Base-by-base conservation (phyloP, 1,140 invertebrate genomes). In the Tetramorium simillimum region DNA sequence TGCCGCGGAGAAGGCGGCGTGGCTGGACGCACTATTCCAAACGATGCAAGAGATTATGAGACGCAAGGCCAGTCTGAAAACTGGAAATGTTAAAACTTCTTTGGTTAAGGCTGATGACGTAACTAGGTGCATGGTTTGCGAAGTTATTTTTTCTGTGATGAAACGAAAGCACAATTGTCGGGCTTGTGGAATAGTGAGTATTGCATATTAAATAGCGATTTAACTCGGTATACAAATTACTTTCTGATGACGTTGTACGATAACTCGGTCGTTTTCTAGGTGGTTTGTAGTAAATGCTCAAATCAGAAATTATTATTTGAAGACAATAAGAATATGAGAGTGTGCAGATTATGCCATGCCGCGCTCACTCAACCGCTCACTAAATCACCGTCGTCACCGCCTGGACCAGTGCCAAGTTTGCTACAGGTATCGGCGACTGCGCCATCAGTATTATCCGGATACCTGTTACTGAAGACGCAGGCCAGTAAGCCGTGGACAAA, bases 101-200 rank as follows among this genome's bases (percentile, higher is more conserved):
- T 96, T 97, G 96, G 96, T 97, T 58, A 97, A 97, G 67, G 96
- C 97, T 92, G 95, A 96, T 58, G 95, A 97, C 43, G 96, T 97
- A 0, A 97, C 96, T 3, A 97, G 96, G 95, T 98, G 97, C 92
- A 97, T 97, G 95, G 91, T 96, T n/a, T 98, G 97, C 94, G 96
- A 96, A 28, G 94, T 95, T 37, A 96, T 96, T 87, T 98, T 98
- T 93, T 97, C 97, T 3, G 96, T 97, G 16, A 97, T 97, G 86
- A 97, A 97, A 92, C 95, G 97, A 73, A 96, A 97, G 86, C 97
- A 98, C 91, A 97, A 97, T 92, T 98, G 97, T 91, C 94, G 97
- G 90, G 96, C 97, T 24, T 98, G 97, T 96, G 97, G 97, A 78
- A 97, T 97, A 94, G 97, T 97, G 93, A 94, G 92, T 93, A 86